Conservation (phyloP, 2,797 vertebrate genomes). For the Lithobates pipiens region DNA sequence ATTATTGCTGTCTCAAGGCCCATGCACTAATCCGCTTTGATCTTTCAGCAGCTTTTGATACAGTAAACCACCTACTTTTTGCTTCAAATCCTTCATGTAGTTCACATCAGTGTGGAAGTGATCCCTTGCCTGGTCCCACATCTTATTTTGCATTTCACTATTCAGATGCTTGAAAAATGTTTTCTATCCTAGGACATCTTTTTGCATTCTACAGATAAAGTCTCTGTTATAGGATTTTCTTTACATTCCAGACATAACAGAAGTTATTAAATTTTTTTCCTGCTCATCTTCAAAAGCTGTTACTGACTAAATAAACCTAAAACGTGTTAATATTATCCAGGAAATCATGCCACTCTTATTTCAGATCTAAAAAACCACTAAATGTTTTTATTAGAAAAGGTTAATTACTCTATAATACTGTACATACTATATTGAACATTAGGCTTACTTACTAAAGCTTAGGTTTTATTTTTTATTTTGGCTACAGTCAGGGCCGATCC, state of each 20-base stretch:
- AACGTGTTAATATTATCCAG: too few species aligned
- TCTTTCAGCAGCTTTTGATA: constrained; percentile 7
- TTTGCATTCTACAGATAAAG: background rate
- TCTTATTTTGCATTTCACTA: background rate
- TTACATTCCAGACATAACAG: background rate
- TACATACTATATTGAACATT: too few species aligned
- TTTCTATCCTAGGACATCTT: background rate
- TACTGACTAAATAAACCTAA: too few species aligned
- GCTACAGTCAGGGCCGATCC: too few species aligned
- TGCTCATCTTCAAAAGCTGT: too few species aligned
- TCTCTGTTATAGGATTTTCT: background rate
- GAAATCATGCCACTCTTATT: too few species aligned
- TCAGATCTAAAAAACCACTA: too few species aligned
- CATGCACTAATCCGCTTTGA: constrained; percentile 1
- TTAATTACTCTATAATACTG: too few species aligned
- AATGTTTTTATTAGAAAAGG: too few species aligned
- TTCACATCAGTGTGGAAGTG: background rate
- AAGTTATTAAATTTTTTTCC: background rate
- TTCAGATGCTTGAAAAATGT: background rate
- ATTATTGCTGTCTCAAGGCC: background rate
- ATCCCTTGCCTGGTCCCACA: background rate
- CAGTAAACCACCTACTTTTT: constrained; percentile 4
- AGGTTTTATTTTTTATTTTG: too few species aligned
- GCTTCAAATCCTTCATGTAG: background rate
- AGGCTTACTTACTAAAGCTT: too few species aligned